Base-by-base conservation (phyloP, 2,113 vertebrate species). In the Catharus bicknelli region DNA sequence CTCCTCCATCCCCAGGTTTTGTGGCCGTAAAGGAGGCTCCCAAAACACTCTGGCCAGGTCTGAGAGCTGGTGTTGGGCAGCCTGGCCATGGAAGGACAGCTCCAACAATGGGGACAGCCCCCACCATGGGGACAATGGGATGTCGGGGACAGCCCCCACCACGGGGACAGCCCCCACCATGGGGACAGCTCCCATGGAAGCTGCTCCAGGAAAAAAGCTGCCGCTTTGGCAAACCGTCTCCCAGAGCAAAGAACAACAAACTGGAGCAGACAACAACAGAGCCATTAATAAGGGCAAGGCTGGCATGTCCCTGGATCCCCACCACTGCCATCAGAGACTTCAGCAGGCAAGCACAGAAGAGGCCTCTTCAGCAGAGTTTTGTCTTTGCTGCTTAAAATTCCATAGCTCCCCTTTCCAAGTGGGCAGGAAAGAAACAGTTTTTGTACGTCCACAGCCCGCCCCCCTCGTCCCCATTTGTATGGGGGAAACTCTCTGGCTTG, bases 331-430 rank as follows among this genome's bases (percentile, higher is more conserved):
- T 53, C 82, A 42, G 59, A 45, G 82, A 74, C 80, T 94, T 74
- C 90, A 85, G 67, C 68, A 36, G 74, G 61, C 70, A 43, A 57
- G 72, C 75, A 96, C 58, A 91, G 90, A 90, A 53, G 85, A 91
- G 82, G 48, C 47, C 90, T 95, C 94, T 93, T 88, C 83, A 87
- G 87, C 72, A 26, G 58, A 82, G 90, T 95, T 96, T 96, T 96
- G 95, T 95, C 91, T 77, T 59, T 19, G 67, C 96, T 96, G 91
- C 80, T 96, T 96, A 95, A 95, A 93, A 95, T 96, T 95, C 95
- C 88, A 68, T 3, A 57, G 91, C 93, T 90, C 85, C 51, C 30
- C 87, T 96, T 95, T 77, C 85, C 50, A 88, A 90, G 81, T 0
- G 4, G 78, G 63, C 55, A 88, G 82, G 66, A 86, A 90, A 96